Base-by-base conservation (phyloP, 2,113 vertebrate genomes). In the Aythya baeri region DNA sequence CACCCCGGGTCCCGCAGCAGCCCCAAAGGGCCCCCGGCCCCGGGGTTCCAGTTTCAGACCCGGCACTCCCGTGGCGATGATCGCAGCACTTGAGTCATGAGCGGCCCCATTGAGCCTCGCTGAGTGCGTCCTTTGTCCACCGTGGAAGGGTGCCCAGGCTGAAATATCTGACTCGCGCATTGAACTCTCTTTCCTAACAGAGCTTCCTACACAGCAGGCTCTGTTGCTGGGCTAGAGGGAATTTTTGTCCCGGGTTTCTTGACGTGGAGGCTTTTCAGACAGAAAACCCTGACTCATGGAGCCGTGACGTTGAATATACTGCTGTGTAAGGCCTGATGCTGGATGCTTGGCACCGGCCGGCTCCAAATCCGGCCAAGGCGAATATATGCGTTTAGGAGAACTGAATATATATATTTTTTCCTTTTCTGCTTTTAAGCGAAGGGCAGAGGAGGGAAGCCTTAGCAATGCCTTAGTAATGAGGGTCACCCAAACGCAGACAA, bases 211-310 rank as follows among this genome's bases (percentile, higher is more conserved):
- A 95, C 63, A 70, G 86, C 54, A 14, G 3, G 31, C 91, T 89
- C 93, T 93, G 88, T 94, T 94, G 96, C 89, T 63, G 91, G 92
- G 95, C 93, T 76, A 77, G 52, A 80, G 88, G 97, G 94, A 97
- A 97, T 97, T 97, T 98, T 97, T 96, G 96, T 96, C 71, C 94
- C 5, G 41, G 88, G 93, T 90, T 85, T 94, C 96, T 97, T 97
- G 98, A 95, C 93, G 97, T 96, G 97, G 97, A 88, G 94, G 88
- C 83, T 89, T 93, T 97, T 97, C 94, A 96, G 97, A 97, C 86
- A 94, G 92, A 97, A 97, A 98, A 49, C 50, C 98, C 97, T 98
- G 98, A 98, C 97, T 98, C 98, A 98, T 84, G 97, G 84, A 95
- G 94, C 84, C 3, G 20, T 97, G 97, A 97, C 88, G 94, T 89